phyloP scores from a whole-genome alignment of 2,113 vertebrate genomes.

The Myxocyprinus asiaticus region DNA sequence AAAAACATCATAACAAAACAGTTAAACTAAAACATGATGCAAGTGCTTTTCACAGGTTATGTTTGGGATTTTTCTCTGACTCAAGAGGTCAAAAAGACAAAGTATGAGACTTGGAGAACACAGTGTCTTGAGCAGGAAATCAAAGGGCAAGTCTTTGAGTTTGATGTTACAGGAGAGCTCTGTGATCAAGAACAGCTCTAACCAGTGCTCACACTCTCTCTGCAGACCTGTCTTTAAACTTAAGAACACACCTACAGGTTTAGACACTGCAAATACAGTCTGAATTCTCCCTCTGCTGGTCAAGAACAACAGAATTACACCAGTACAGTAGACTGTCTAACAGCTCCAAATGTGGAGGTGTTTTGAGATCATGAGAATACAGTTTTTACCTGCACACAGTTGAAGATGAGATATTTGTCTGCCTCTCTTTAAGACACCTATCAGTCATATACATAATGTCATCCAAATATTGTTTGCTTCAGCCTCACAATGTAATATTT shows the following conservation, averaged over 20 bases:
- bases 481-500: too few species aligned
- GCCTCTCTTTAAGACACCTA: conserved; percentile 58
- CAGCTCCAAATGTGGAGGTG: too few species aligned
- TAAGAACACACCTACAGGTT: conserved; percentile 29
- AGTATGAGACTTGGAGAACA: conserved; percentile 36
- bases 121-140: conserved; percentile 51
- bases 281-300: conserved; percentile 30
- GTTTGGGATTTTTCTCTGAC: too few species aligned
- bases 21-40: too few species aligned
- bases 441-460: neutral
- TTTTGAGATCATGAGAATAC: too few species aligned
- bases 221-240: conserved; percentile 60
- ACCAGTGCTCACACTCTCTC: conserved; percentile 66
- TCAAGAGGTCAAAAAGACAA: neutral
- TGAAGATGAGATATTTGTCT: conserved; percentile 27
- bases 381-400: conserved; percentile 55
- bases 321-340: too few species aligned
- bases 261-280: neutral
- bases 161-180: conserved; percentile 48
- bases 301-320: neutral
- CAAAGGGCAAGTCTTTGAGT: conserved; percentile 48
- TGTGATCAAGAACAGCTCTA: conserved; percentile 70
- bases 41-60: neutral
- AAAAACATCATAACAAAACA: too few species aligned
- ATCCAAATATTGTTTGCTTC: too few species aligned